Evolutionary conservation across 2,113 vertebrate genomes (phyloP).

Genomic region (Cromileptes altivelis): DNA sequence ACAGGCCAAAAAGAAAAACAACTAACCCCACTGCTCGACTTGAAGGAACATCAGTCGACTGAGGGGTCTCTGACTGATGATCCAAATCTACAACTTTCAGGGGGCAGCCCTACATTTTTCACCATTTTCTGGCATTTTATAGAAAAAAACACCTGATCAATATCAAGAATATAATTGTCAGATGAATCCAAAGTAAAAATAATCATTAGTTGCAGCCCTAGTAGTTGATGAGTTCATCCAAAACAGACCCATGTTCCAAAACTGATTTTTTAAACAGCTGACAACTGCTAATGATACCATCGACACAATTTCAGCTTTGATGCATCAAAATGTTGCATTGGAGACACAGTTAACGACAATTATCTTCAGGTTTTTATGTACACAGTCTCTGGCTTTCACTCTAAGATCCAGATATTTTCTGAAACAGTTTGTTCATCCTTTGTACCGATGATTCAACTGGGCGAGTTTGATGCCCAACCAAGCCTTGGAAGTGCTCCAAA

Average conservation of each 20-base stretch:
- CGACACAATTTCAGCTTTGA: constrained; percentile 11
- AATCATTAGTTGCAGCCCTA: too few species aligned
- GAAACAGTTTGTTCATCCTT: constrained; percentile 4
- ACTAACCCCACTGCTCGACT: too few species aligned
- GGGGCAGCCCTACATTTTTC: too few species aligned
- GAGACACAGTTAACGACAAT: constrained; percentile 21
- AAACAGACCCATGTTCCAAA: not conserved
- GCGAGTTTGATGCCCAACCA: not conserved
- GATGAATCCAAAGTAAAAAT: too few species aligned
- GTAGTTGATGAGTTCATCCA: not conserved
- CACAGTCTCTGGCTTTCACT: not conserved
- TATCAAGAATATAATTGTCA: too few species aligned
- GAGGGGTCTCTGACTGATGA: too few species aligned
- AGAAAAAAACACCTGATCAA: too few species aligned
- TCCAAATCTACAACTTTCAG: too few species aligned
- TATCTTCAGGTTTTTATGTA: constrained; percentile 4
- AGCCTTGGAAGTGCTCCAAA: not conserved
- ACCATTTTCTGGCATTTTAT: too few species aligned
- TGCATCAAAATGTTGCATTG: constrained; percentile 21
- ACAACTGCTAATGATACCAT: not conserved
- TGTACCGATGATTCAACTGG: constrained; percentile 3
- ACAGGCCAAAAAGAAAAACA: too few species aligned
- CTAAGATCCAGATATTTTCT: constrained; percentile 1
- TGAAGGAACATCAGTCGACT: too few species aligned
- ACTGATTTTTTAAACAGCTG: constrained; percentile 6